phyloP scores from a whole-genome alignment of 2,113 vertebrate species.

The Pterocles gutturalis region DNA sequence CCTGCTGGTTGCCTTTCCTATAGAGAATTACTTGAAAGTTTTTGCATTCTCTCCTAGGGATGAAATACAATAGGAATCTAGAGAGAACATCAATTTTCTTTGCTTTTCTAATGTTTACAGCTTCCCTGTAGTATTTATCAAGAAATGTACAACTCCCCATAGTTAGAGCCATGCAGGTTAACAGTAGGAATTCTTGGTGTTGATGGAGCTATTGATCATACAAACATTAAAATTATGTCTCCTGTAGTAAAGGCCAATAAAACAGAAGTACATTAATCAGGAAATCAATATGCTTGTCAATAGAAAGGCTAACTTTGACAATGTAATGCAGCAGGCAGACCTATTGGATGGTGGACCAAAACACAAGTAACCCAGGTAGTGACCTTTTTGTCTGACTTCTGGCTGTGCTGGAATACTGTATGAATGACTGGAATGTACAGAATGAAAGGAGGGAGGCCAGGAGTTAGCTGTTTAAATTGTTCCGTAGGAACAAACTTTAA shows the following conservation, averaged over 20 bases:
- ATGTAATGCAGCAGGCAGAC: conserved; percentile 76
- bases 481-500: background rate
- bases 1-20: conserved; percentile 4
- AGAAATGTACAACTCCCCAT: conserved; percentile 60
- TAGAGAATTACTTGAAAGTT: conserved; percentile 48
- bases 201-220: conserved; percentile 90
- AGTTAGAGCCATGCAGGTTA: conserved; percentile 71
- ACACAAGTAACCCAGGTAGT: conserved; percentile 50
- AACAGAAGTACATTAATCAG: conserved; percentile 90
- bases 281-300: conserved; percentile 86
- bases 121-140: conserved; percentile 63
- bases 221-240: conserved; percentile 92
- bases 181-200: conserved; percentile 82
- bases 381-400: conserved; percentile 58
- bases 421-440: background rate
- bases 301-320: conserved; percentile 79
- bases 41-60: conserved; percentile 32
- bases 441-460: background rate
- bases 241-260: conserved; percentile 83
- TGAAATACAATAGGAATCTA: conserved; percentile 57
- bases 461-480: background rate
- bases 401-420: background rate
- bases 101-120: conserved; percentile 71
- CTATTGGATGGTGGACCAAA: conserved; percentile 48
- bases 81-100: conserved; percentile 63